phyloP scores from a whole-genome alignment of 1,140 invertebrate species.

The Drosophila nigrodunni region DNA sequence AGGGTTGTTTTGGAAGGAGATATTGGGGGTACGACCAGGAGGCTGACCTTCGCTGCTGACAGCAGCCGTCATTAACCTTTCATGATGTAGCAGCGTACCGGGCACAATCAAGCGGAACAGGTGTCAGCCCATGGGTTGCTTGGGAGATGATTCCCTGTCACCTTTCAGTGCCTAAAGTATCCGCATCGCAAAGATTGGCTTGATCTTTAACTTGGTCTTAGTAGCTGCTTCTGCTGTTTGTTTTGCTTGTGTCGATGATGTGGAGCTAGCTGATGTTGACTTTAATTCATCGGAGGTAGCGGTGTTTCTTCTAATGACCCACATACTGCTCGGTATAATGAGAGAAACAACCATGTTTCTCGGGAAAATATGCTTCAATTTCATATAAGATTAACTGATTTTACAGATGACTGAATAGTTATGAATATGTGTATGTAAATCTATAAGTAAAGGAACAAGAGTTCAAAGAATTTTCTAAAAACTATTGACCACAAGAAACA shows the following conservation, averaged over 20 bases:
- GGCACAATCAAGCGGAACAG: constrained; percentile 75
- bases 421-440: no score
- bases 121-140: constrained; percentile 37
- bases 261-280: constrained; percentile 43
- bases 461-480: no score
- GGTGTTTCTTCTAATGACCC: constrained; percentile 50
- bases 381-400: no score
- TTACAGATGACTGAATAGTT: no score
- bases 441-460: no score
- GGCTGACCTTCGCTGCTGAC: constrained; percentile 77
- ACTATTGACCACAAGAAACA: no score
- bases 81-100: constrained; percentile 63
- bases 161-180: neutral
- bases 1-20: neutral
- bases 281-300: constrained; percentile 55
- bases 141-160: neutral
- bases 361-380: no score
- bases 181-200: neutral
- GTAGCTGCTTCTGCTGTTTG: constrained; percentile 12
- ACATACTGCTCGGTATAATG: constrained; percentile 27
- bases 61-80: constrained; percentile 81
- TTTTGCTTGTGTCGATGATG: constrained; percentile 40
- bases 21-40: neutral
- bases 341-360: no score
- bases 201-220: constrained; percentile 37